A percentile compares a stretch with the other conserved stretches of the same genome.
phyloP scores from a whole-genome alignment of 2,113 vertebrate genomes.

The Malurus cyaneus region DNA sequence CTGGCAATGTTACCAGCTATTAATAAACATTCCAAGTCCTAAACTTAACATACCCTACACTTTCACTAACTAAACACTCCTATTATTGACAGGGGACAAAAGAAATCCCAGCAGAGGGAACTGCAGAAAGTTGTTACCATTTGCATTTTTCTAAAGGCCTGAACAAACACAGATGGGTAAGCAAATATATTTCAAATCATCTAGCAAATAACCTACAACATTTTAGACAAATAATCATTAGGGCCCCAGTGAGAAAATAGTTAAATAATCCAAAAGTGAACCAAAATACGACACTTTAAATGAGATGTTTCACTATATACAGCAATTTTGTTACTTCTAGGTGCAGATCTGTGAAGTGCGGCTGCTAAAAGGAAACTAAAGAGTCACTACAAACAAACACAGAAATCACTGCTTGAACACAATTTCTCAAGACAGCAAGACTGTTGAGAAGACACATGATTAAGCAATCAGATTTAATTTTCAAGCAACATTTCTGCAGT shows the following conservation, averaged over 20 bases:
- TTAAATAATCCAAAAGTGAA: not conserved
- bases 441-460: not conserved
- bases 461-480: not conserved
- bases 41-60: not conserved
- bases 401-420: not conserved
- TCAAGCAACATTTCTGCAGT: not conserved
- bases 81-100: not conserved
- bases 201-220: not conserved
- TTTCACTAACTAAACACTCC: not conserved
- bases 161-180: not conserved
- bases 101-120: not conserved
- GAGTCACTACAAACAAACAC: not conserved
- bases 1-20: not conserved
- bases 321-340: not conserved
- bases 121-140: not conserved
- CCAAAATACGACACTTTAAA: not conserved
- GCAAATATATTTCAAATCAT: not conserved
- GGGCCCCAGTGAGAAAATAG: not conserved
- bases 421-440: not conserved
- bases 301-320: not conserved
- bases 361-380: not conserved
- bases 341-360: not conserved
- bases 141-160: not conserved
- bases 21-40: fast-evolving
- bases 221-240: not conserved